Base-by-base conservation (phyloP, 2,113 vertebrate species). In the Seriola rivoliana region DNA sequence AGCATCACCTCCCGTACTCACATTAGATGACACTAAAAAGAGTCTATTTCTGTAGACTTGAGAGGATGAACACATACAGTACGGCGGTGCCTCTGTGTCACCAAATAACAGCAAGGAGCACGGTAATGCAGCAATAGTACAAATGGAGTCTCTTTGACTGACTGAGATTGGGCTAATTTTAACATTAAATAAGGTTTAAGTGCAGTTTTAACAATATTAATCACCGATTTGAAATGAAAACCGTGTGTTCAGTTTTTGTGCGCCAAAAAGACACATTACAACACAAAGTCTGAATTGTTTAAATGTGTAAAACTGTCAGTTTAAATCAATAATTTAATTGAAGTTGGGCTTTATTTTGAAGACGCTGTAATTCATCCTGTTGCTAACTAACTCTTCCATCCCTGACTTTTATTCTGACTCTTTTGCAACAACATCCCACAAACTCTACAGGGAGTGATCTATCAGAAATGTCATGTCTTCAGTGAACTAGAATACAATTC, bases 11-110 rank as follows among this genome's bases (percentile, higher is more conserved):
- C 82, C 80, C 77, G 68, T 62, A 38, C 64, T 65, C 76, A 71
- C 78, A 87, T 87, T 85, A 86, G 66, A 40, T 77, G 76, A 23
- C 67, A 62, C 54, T 69, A 80, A 87, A 88, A 88, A 74, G 34
- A 62, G 63, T 81, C 72, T 80, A 64, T 78, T 88, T 86, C 88
- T 55, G 78, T 60, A 19, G 63, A 81, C 52, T 67, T 75, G 36
- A 84, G 71, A 85, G 85, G 74, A 68, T 34, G 34, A 85, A 81
- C 75, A n/a, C 58, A 57, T 19, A 63, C 72, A 40, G 23, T 19
- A 63, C 72, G 32, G 23, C 14, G 54, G 55, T 25, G 48, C 29
- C 48, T 68, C 32, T 17, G 50, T 66, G 64, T 71, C 64, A 60
- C 50, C 64, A 12, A 13, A 9, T 4, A 77, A 46, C 54, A 67